phyloP scores from a whole-genome alignment of 1,140 invertebrate species.

The Mamestra configurata region DNA sequence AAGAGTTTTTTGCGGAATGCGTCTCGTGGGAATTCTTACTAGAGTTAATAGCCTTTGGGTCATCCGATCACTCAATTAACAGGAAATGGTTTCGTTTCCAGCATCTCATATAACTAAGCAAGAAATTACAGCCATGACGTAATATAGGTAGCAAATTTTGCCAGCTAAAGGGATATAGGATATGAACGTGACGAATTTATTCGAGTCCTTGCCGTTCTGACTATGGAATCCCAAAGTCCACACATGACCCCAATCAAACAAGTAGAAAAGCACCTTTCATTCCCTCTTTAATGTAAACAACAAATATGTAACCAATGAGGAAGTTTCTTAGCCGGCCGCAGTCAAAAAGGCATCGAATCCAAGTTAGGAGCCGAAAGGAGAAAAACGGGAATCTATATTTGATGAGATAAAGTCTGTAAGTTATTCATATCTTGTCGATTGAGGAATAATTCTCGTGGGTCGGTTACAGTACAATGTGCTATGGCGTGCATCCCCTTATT shows the following conservation, averaged over 20 bases:
- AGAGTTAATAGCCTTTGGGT: too few relatives aligned
- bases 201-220: too few relatives aligned
- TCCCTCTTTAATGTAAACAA: constrained; percentile 9
- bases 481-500: constrained; percentile 21
- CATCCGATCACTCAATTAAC: too few relatives aligned
- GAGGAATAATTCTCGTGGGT: constrained; percentile 59
- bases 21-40: too few relatives aligned
- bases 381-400: constrained; percentile 58
- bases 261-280: not conserved
- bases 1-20: too few relatives aligned
- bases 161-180: too few relatives aligned
- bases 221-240: too few relatives aligned
- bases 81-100: too few relatives aligned
- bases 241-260: not conserved
- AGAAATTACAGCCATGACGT: too few relatives aligned
- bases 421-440: constrained; percentile 60
- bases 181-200: too few relatives aligned
- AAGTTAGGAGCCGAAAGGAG: not conserved
- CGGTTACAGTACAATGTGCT: constrained; percentile 8
- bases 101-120: too few relatives aligned
- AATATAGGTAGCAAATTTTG: too few relatives aligned
- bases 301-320: constrained; percentile 6
- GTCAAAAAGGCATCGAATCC: constrained; percentile 2
- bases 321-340: constrained; percentile 18
- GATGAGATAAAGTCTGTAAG: constrained; percentile 57